Conservation (phyloP, 1,140 invertebrate species). For the Ceratosolen solmsi region DNA sequence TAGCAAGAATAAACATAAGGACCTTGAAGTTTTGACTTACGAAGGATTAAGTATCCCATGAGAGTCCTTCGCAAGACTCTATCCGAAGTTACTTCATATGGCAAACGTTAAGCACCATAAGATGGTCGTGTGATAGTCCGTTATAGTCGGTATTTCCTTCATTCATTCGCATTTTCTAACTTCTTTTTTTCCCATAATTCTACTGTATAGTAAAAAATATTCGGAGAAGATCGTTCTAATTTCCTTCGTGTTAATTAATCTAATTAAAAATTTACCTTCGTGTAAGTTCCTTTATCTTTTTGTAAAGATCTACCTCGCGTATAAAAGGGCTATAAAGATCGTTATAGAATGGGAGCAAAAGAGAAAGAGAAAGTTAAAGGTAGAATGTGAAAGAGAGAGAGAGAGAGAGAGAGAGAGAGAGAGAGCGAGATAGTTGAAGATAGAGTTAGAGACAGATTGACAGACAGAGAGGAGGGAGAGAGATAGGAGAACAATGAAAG, state of each 20-base stretch:
- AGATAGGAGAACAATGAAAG: background rate
- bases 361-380: too few species aligned
- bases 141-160: too few species aligned
- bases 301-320: background rate
- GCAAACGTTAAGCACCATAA: too few species aligned
- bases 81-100: too few species aligned
- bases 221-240: constrained; percentile 15
- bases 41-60: too few species aligned
- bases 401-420: background rate
- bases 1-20: too few species aligned
- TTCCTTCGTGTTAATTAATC: constrained; percentile 18
- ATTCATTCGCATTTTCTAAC: too few species aligned
- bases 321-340: background rate
- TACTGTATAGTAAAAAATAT: background rate
- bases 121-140: too few species aligned
- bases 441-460: background rate
- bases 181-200: background rate
- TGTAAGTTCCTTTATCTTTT: constrained; percentile 6
- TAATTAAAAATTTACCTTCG: constrained; percentile 39
- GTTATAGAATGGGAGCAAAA: too few species aligned
- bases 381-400: background rate
- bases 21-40: too few species aligned
- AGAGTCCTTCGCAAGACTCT: too few species aligned
- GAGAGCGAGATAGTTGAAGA: background rate
- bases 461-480: background rate